Evolutionary conservation across 2,888 invertebrate genomes (phyloP), one percentile per base, ranked within the genome.

Genomic region (Hecatera dysodea): DNA sequence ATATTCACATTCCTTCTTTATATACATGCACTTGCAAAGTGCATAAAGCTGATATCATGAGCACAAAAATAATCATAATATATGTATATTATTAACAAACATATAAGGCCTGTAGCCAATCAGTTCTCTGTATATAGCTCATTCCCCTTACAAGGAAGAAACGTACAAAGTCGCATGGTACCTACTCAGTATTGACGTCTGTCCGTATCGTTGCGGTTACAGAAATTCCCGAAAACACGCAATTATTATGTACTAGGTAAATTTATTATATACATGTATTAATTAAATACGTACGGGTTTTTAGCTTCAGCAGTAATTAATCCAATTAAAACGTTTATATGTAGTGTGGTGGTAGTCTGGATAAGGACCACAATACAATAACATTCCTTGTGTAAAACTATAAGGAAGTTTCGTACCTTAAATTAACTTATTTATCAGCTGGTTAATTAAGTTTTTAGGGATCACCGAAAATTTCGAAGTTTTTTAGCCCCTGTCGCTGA

Each of bases 211-310:
- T 46, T 77, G 75, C 29, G 83, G 85, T 84, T 69, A 52, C 78
- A 73, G 57, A 80, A 80, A 80, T 75, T 83, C 67, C 85, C 76
- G 67, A 83, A 83, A 84, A 71, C 56, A 74, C 29, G 12, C 56
- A 76, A 55, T 61, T 66, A 78, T 42, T 70, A 29, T 63, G n/a
- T 24, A 42, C 15, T 61, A 52, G 22, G 24, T 39, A 59, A 24
- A n/a, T 22, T 12, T 65, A 65, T 52, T 33, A 72, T 67, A 53
- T 60, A 71, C 64, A 65, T 67, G 52, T 69, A 65, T 81, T 85
- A 85, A 83, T 78, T 78, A 76, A 80, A 63, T 55, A 74, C 60
- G 56, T 57, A 78, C 73, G 74, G 78, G 82, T 78, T 81, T 81
- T 81, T 73, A 75, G 71, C 68, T 69, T 42, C 19, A 69, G 19